Conservation (phyloP, 2,113 vertebrate species). For the Bos indicus region DNA sequence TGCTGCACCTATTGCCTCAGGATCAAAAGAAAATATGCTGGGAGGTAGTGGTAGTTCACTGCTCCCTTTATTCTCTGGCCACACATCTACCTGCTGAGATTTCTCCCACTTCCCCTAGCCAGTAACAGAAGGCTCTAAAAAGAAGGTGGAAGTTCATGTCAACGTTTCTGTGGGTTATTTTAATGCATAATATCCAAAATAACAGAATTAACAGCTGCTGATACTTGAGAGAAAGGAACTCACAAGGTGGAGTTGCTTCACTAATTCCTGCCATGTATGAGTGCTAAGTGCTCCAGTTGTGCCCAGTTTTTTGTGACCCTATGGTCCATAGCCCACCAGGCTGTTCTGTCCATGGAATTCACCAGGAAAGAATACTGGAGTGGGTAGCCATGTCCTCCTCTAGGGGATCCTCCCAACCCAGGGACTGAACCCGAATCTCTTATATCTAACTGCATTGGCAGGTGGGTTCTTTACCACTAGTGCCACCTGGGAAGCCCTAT, state of each 20-base stretch:
- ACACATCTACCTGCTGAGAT: not conserved
- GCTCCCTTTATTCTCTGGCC: not conserved
- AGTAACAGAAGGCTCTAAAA: not conserved
- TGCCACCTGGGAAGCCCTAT: not conserved
- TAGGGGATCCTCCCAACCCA: not conserved
- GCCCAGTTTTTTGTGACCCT: not conserved
- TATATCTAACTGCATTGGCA: fast-evolving
- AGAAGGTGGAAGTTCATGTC: not conserved
- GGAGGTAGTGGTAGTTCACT: not conserved
- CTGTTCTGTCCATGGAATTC: not conserved
- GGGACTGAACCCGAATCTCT: not conserved
- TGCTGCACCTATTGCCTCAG: not conserved
- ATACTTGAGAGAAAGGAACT: not conserved
- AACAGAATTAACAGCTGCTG: not conserved
- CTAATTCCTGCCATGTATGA: not conserved
- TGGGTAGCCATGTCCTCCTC: not conserved
- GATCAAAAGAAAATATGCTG: not conserved
- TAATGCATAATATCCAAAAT: not conserved
- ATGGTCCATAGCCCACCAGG: not conserved
- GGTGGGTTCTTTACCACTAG: not conserved
- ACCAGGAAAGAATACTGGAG: not conserved
- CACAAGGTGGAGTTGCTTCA: not conserved
- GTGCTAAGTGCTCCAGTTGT: not conserved
- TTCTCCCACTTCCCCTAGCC: fast-evolving
- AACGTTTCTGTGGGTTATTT: not conserved